Conservation (phyloP, 2,113 vertebrate genomes). For the Tyto alba region DNA sequence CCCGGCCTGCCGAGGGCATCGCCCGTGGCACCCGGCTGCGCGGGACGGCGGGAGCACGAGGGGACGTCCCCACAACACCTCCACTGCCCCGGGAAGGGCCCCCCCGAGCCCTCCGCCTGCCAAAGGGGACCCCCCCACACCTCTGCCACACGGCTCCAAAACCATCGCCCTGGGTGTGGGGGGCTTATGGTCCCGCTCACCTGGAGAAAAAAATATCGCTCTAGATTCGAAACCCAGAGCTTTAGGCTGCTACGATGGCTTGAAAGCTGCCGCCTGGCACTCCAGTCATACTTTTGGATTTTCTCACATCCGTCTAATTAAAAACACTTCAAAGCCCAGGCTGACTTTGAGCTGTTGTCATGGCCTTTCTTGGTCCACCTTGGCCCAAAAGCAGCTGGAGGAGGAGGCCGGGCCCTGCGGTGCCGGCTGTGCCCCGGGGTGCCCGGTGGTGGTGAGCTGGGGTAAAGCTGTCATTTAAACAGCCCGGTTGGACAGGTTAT, state of each 20-base stretch:
- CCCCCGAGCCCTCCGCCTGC: background rate
- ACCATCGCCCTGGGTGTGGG: no score
- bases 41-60: background rate
- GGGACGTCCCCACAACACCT: background rate
- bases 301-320: background rate
- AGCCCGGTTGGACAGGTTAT: accelerated
- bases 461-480: background rate
- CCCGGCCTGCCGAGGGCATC: background rate
- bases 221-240: background rate
- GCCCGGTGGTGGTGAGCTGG: accelerated
- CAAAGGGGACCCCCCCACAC: no score
- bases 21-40: no score
- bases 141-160: background rate
- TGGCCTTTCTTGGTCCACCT: accelerated
- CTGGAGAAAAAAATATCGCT: accelerated
- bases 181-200: background rate
- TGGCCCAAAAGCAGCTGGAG: accelerated
- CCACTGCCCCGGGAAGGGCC: no score
- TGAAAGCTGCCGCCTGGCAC: background rate
- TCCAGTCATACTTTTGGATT: background rate
- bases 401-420: background rate
- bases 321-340: background rate
- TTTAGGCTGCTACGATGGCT: accelerated
- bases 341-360: no score
- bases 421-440: no score